Conservation (phyloP, 1,140 invertebrate genomes). For the Antheraea mylitta region DNA sequence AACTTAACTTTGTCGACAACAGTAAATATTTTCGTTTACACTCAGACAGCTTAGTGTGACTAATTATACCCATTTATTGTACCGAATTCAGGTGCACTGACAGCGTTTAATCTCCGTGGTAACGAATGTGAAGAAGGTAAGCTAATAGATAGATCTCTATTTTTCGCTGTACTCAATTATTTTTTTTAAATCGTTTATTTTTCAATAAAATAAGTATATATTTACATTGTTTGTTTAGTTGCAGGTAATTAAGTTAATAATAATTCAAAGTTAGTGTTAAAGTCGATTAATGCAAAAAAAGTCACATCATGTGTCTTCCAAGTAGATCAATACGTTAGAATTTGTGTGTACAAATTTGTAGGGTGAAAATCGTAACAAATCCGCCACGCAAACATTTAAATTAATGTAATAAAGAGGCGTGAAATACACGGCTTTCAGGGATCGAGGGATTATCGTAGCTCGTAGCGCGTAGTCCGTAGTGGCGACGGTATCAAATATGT, state of each 20-base stretch:
- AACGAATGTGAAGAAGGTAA: neutral
- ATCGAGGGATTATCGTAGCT: conserved; percentile 55
- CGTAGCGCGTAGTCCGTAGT: conserved; percentile 21
- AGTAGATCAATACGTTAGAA: neutral
- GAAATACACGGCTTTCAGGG: conserved; percentile 62
- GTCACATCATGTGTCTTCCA: neutral
- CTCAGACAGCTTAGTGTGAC: conserved; percentile 52
- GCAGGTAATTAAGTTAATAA: too few species aligned
- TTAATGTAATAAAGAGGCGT: conserved; percentile 77
- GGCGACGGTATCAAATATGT: conserved; percentile 11
- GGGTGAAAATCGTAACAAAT: conserved; percentile 48
- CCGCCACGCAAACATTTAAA: conserved; percentile 72
- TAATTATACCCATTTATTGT: conserved; percentile 46
- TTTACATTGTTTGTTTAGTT: neutral
- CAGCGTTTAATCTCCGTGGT: conserved; percentile 23
- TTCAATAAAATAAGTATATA: neutral
- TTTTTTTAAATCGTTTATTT: neutral
- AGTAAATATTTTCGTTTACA: conserved; percentile 70
- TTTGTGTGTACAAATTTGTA: conserved; percentile 40
- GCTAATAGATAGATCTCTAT: neutral
- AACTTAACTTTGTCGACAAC: conserved; percentile 46
- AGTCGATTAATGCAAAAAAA: neutral
- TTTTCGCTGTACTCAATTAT: neutral
- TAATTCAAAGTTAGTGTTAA: too few species aligned
- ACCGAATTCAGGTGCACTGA: conserved; percentile 60